phyloP scores from a whole-genome alignment of 30 jellyfish, hydroid and myxozoan species.

The Hydractinia symbiolongicarpus region DNA sequence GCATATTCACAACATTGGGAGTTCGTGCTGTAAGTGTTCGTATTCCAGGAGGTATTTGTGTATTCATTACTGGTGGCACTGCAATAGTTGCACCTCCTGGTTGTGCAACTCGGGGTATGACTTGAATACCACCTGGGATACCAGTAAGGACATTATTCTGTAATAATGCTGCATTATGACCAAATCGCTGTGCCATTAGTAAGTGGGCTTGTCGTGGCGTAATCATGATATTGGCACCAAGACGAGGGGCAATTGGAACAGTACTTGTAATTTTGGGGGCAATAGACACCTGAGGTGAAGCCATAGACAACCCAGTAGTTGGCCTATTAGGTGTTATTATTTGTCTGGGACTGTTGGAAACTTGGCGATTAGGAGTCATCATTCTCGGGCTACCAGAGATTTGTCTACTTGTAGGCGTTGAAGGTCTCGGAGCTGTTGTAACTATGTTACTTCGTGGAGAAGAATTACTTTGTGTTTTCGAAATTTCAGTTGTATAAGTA shows the following conservation, averaged over 20 bases:
- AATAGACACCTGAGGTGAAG: slow-evolving; percentile 61
- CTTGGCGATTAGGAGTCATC: neutral
- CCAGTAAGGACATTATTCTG: slow-evolving; percentile 62
- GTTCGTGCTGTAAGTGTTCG: slow-evolving; percentile 26
- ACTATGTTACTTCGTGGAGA: slow-evolving; percentile 1
- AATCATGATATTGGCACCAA: slow-evolving; percentile 75
- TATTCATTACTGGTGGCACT: slow-evolving; percentile 71
- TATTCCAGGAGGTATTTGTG: slow-evolving; percentile 46
- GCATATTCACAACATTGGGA: slow-evolving; percentile 16
- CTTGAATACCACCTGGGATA: slow-evolving; percentile 80
- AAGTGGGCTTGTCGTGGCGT: slow-evolving; percentile 89
- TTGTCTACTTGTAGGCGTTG: neutral
- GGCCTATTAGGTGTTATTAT: slow-evolving; percentile 24
- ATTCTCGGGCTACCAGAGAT: neutral
- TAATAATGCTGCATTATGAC: slow-evolving; percentile 57
- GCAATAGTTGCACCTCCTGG: slow-evolving; percentile 37
- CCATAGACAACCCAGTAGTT: slow-evolving; percentile 36
- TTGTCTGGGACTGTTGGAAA: slow-evolving; percentile 11
- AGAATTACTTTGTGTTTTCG: neutral
- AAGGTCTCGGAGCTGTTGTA: neutral
- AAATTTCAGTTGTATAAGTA: neutral
- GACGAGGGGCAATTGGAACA: slow-evolving; percentile 94
- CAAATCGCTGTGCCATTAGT: slow-evolving; percentile 80
- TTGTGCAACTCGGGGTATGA: slow-evolving; percentile 58
- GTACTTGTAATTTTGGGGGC: slow-evolving; percentile 89